Evolutionary conservation across 2,797 vertebrate genomes (phyloP).

Genomic region (Atherinosoma microstoma): DNA sequence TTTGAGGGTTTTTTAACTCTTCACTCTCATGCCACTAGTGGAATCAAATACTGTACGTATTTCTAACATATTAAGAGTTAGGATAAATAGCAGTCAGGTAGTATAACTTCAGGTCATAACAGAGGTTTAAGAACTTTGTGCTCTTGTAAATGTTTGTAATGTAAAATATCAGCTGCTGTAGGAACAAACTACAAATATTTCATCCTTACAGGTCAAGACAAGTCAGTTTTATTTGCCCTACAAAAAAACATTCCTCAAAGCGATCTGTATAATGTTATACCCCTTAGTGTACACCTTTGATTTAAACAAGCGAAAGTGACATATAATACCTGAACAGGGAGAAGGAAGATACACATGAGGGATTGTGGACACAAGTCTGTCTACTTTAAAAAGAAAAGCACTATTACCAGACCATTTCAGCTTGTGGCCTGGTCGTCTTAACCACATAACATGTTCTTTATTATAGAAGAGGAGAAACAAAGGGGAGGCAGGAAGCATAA

Average conservation of each 20-base stretch:
- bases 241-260: no score
- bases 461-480: neutral
- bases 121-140: neutral
- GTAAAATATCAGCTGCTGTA: neutral
- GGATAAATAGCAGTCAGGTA: neutral
- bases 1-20: neutral
- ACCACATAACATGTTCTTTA: neutral
- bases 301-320: no score
- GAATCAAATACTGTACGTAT: neutral
- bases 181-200: neutral
- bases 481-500: neutral
- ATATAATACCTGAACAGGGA: neutral
- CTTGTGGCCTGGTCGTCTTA: slow-evolving; percentile 8
- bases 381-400: neutral
- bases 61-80: neutral
- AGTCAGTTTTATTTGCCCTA: neutral
- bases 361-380: neutral
- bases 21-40: neutral
- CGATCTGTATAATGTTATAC: neutral
- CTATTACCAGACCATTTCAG: neutral
- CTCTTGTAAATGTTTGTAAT: neutral
- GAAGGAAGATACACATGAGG: neutral
- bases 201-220: neutral
- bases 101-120: neutral
- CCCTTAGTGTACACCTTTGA: neutral